Base-by-base conservation (phyloP, 2,113 vertebrate species). In the Zingel zingel region DNA sequence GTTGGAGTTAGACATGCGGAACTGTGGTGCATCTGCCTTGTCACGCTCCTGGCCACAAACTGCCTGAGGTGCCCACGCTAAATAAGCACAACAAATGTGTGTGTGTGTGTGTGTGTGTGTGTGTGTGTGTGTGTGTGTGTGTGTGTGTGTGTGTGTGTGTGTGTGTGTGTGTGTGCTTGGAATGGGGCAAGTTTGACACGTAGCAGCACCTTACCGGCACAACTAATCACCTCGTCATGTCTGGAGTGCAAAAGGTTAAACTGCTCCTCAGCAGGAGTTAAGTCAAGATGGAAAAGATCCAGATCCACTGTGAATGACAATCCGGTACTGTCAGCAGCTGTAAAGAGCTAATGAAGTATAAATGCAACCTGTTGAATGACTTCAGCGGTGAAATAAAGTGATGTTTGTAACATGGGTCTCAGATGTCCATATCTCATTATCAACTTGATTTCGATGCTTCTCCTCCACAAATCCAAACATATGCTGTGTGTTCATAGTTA, bases 1-100 rank as follows among this genome's bases (percentile, higher is more conserved):
- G 79, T 88, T 45, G 66, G 76, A 80, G 79, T 94, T 94, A 91
- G 93, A 92, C 86, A 91, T 88, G 92, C 70, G 27, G 86, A 92
- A 81, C 86, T 88, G 76, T 62, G 79, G 64, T 62, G 80, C 86
- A 93, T 93, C 90, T 91, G 79, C 72, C 67, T 77, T 77, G 89
- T 95, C 92, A 95, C 83, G 84, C 89, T 88, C 58, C 84, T 77
- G 83, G 80, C 77, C 36, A 85, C 76, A 82, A 92, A 87, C 72
- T 68, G 79, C 66, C 84, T 67, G 67, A 86, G 80, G 88, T 91
- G 80, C 81, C 79, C 76, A 64, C 23, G 47, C 80, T 87, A 92
- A 94, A 92, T 86, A 92, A 90, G 89, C 93, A 91, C 70, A 87
- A 90, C 92, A 80, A 93, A 93, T 59, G 59, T 39, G 58, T 33